These are phyloP conservation scores for Netelia virgata DNA, from an alignment of 2,888 invertebrate genomes.

Conservation along the genomic window DNA sequence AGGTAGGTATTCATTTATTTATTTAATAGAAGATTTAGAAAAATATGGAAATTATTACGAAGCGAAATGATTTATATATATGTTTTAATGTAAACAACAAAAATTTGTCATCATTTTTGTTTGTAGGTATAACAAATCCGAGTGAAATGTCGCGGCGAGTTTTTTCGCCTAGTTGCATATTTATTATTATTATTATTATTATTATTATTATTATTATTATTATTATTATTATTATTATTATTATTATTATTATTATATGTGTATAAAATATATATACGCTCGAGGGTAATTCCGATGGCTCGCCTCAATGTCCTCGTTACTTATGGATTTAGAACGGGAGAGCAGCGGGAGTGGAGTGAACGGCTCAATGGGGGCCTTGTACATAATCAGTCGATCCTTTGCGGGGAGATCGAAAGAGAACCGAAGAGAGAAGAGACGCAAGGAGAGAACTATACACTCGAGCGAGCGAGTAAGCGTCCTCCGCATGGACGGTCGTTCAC, in stretches of 20 bases:
- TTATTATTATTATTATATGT: background rate
- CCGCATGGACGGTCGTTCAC: slow-evolving; percentile 81
- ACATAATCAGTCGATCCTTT: slow-evolving; percentile 61
- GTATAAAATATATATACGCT: background rate
- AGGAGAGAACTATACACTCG: slow-evolving; percentile 42
- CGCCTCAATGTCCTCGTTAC: slow-evolving; percentile 55
- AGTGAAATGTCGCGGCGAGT: too few species aligned
- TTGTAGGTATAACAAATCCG: too few species aligned
- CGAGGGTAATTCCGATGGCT: slow-evolving; percentile 29
- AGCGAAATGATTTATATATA: too few species aligned
- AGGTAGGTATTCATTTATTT: too few species aligned
- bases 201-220: background rate
- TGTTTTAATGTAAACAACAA: too few species aligned
- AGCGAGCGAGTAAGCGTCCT: slow-evolving; percentile 74
- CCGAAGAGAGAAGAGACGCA: slow-evolving; percentile 59
- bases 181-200: too few species aligned
- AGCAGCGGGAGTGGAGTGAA: slow-evolving; percentile 55
- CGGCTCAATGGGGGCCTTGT: slow-evolving; percentile 60
- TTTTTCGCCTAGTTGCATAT: too few species aligned
- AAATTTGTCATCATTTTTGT: too few species aligned
- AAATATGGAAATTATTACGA: too few species aligned
- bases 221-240: too few species aligned
- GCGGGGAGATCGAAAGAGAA: slow-evolving; percentile 70
- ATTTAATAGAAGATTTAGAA: too few species aligned
- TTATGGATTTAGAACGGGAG: slow-evolving; percentile 61